A percentile compares a stretch with the other conserved stretches of the same genome.
Evolutionary conservation across 2,797 vertebrate genomes (phyloP).

Genomic region (Pelodytes ibericus): DNA sequence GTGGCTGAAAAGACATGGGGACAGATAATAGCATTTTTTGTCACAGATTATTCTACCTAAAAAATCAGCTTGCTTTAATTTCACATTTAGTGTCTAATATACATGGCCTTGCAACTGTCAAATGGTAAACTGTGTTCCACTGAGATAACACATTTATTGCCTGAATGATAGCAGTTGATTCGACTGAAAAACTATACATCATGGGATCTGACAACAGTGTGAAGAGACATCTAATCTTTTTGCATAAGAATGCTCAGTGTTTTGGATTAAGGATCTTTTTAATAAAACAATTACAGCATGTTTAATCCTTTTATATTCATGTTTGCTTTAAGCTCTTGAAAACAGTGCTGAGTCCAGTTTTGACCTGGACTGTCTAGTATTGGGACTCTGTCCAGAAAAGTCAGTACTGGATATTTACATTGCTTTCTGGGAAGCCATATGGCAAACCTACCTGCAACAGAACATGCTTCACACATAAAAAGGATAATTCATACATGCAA

Average conservation of each 20-base stretch:
- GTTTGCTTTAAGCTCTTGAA: not conserved
- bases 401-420: no score
- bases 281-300: constrained; percentile 10
- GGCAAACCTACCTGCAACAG: no score
- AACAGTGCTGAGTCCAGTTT: no score
- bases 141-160: constrained; percentile 12
- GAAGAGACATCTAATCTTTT: constrained; percentile 5
- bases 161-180: constrained; percentile 2
- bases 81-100: not conserved
- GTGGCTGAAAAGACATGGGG: no score
- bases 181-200: not conserved
- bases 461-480: not conserved
- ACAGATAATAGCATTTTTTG: no score
- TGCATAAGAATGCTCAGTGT: not conserved
- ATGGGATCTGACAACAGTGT: not conserved
- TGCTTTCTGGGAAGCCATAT: no score
- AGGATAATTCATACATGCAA: not conserved
- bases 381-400: no score
- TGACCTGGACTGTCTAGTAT: no score
- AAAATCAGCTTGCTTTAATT: no score
- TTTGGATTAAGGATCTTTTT: constrained; percentile 6
- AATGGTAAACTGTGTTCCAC: not conserved
- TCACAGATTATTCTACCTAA: no score
- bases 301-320: constrained; percentile 4
- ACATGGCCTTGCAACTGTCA: not conserved